phyloP scores from a whole-genome alignment of 2,113 vertebrate species.

The Phodopus roborovskii region DNA sequence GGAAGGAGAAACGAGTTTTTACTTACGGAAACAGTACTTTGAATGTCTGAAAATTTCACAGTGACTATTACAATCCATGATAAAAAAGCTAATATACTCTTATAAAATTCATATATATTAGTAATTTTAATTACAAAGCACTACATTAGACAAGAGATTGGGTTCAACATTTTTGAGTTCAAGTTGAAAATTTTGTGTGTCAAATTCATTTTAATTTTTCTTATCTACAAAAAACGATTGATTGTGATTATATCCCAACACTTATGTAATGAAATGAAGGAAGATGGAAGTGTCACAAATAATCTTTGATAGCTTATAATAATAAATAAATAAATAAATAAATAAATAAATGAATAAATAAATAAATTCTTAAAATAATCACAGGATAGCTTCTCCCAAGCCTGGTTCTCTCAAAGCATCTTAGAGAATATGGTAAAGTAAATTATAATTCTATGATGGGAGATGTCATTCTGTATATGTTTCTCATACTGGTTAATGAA shows the following conservation, averaged over 20 bases:
- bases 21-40: not conserved
- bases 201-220: not conserved
- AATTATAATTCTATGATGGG: not conserved
- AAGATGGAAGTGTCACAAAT: not conserved
- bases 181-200: not conserved
- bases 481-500: no score
- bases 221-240: not conserved
- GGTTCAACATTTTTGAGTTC: not conserved
- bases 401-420: not conserved
- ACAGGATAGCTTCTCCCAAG: not conserved
- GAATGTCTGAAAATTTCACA: not conserved
- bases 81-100: not conserved
- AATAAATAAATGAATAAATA: no score
- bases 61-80: not conserved
- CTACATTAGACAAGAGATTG: not conserved
- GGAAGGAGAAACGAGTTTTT: not conserved
- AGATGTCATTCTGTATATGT: no score
- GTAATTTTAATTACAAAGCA: not conserved
- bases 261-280: not conserved
- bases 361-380: no score
- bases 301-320: no score
- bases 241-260: not conserved
- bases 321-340: not conserved
- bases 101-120: not conserved
- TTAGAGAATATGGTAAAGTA: not conserved